Base-by-base conservation (phyloP, 2,113 vertebrate genomes). In the Grus americana region DNA sequence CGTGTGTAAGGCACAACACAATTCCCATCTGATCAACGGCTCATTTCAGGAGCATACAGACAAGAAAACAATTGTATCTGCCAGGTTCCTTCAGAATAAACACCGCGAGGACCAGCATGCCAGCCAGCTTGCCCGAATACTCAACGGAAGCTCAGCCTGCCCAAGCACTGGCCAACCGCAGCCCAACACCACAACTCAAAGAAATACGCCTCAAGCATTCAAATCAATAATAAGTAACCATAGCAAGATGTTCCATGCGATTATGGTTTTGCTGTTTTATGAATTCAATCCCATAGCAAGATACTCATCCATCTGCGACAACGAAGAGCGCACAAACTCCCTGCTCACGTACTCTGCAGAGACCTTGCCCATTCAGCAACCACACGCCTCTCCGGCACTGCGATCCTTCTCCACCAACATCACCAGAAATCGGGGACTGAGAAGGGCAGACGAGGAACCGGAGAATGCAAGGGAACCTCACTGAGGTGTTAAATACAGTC, bases 251-350 rank as follows among this genome's bases (percentile, higher is more conserved):
- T 50, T 20, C n/a, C 57, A 61, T 0, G 0, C 0, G 1, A 29
- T 42, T 12, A 61, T 5, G 15, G 9, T 10, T 78, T 50, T 55
- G 29, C 34, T 44, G 34, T 8, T 78, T 42, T 21, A n/a, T 50
- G 19, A 83, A 74, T 26, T 47, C 73, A 72, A 2, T 68, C 49
- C 30, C 40, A 2, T 2, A 34, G 49, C 55, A 68, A 92, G n/a
- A 47, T 2, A 49, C 8, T 22, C 10, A 52, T 21, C 54, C 29
- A 5, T 2, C 36, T 1, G 1, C 6, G 18, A 40, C 13, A 54
- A 19, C 0, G 0, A 23, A 24, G 40, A 67, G 36, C 0, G 0
- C 22, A 6, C 1, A 61, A 89, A 15, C 57, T 62, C 58, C 49
- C 47, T 42, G 32, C 47, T 4, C 1, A 0, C 8, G 8, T 0